A percentile compares a stretch with the other conserved stretches of the same genome.
Evolutionary conservation across 1,140 invertebrate genomes (phyloP).

Genomic region (Cephus cinctus): DNA sequence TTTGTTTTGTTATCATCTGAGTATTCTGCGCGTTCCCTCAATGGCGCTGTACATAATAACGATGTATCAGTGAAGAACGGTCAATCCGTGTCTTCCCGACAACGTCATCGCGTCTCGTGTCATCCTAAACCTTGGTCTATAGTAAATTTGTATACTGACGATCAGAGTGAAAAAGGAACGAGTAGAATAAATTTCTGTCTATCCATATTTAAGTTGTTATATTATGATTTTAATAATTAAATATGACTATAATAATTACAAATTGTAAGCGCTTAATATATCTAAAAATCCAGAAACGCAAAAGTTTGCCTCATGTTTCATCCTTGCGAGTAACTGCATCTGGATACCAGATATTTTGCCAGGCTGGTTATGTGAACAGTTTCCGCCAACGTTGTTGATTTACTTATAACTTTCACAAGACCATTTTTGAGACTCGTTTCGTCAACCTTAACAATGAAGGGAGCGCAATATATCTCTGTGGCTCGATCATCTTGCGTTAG

Average conservation of each 20-base stretch:
- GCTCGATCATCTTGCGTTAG: conserved; percentile 26
- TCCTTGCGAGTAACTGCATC: neutral
- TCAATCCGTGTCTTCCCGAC: no score
- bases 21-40: no score
- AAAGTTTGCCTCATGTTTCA: neutral
- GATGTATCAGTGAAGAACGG: no score
- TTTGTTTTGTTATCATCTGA: no score
- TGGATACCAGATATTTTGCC: conserved; percentile 45
- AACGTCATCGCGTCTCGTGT: neutral
- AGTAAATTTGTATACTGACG: neutral
- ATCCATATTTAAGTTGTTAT: conserved; percentile 29
- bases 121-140: neutral
- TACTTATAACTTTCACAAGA: conserved; percentile 67
- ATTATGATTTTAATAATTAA: conserved; percentile 34
- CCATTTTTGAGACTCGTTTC: conserved; percentile 69
- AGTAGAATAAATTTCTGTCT: conserved; percentile 15
- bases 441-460: conserved; percentile 68
- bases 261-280: conserved; percentile 7
- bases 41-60: no score
- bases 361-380: conserved; percentile 57
- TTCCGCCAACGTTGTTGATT: conserved; percentile 68
- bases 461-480: conserved; percentile 57
- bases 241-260: conserved; percentile 19
- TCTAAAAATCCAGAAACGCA: neutral
- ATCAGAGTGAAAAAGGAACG: conserved; percentile 11